A percentile compares a stretch with the other conserved stretches of the same genome.
Evolutionary conservation across 2,113 vertebrate genomes (phyloP).

Genomic region (Hymenochirus boettgeri): DNA sequence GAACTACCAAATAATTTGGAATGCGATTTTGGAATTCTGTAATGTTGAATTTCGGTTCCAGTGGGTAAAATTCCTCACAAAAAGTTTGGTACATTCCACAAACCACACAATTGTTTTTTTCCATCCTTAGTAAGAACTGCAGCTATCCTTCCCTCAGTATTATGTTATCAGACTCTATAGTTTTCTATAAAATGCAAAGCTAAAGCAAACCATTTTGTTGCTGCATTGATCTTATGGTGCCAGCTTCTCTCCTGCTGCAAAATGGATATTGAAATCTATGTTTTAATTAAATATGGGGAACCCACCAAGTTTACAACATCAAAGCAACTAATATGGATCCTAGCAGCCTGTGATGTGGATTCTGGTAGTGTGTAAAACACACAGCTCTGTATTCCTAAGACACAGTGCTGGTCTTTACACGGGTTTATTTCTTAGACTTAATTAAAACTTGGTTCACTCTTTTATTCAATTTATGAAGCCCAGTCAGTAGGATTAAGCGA

Average conservation of each 20-base stretch:
- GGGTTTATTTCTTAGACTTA: slow-evolving; percentile 80
- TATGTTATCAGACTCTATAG: neutral
- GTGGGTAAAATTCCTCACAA: no score
- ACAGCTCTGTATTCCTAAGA: slow-evolving; percentile 60
- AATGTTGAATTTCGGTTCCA: no score
- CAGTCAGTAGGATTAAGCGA: slow-evolving; percentile 95
- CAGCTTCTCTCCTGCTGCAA: slow-evolving; percentile 14
- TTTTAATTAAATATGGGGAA: slow-evolving; percentile 55
- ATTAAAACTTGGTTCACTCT: slow-evolving; percentile 91
- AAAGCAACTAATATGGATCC: slow-evolving; percentile 52
- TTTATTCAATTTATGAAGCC: slow-evolving; percentile 85
- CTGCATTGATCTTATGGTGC: slow-evolving; percentile 1
- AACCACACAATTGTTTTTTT: no score
- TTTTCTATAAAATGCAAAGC: no score
- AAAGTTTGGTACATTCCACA: no score
- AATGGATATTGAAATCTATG: slow-evolving; percentile 37
- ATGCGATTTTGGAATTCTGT: no score
- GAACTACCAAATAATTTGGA: no score
- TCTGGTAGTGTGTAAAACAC: slow-evolving; percentile 56
- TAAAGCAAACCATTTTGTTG: slow-evolving; percentile 14
- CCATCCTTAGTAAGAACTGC: no score
- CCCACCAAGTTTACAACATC: slow-evolving; percentile 53
- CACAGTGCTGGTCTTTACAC: slow-evolving; percentile 65
- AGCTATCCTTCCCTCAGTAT: no score
- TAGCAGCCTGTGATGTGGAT: slow-evolving; percentile 46